These are phyloP conservation scores for Ptilodon capucinus DNA, from an alignment of 2,888 invertebrate species.

Conservation along the genomic window DNA sequence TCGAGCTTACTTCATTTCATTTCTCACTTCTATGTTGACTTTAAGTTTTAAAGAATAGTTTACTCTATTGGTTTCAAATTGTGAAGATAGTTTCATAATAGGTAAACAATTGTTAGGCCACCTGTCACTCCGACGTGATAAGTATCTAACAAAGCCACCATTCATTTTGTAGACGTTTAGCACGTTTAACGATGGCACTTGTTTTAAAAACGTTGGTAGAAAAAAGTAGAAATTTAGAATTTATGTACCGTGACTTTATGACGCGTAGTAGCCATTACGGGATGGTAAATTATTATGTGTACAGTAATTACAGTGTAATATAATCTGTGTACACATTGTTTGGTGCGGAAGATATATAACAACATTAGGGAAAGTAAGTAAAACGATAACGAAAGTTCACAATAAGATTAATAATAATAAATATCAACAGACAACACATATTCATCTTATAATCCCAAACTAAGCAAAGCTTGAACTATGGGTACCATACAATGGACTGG, in stretches of 20 bases:
- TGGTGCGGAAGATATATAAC: too few species aligned
- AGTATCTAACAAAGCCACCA: conserved; percentile 18
- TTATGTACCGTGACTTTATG: neutral
- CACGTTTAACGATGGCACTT: conserved; percentile 32
- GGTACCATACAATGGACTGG: too few species aligned
- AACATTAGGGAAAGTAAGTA: too few species aligned
- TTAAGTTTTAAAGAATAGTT: conserved; percentile 1
- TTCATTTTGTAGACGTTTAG: conserved; percentile 36
- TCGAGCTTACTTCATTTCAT: neutral
- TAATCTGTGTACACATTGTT: neutral
- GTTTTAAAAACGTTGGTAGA: conserved; percentile 6
- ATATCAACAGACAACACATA: too few species aligned
- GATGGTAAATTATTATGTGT: neutral
- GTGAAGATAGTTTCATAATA: conserved; percentile 11
- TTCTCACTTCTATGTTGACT: conserved; percentile 1
- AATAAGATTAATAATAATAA: too few species aligned
- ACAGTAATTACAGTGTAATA: neutral
- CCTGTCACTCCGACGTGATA: conserved; percentile 17
- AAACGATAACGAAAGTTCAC: too few species aligned
- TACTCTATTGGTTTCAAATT: conserved; percentile 8
- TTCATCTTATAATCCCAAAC: too few species aligned
- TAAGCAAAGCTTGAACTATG: too few species aligned
- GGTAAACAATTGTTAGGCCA: conserved; percentile 23
- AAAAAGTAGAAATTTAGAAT: conserved; percentile 1
- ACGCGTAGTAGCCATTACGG: neutral